A percentile compares a stretch with the other conserved stretches of the same genome.
Evolutionary conservation across 35 echinoderm and acorn worm genomes (phyloP).

Genomic region (Amphiura filiformis): DNA sequence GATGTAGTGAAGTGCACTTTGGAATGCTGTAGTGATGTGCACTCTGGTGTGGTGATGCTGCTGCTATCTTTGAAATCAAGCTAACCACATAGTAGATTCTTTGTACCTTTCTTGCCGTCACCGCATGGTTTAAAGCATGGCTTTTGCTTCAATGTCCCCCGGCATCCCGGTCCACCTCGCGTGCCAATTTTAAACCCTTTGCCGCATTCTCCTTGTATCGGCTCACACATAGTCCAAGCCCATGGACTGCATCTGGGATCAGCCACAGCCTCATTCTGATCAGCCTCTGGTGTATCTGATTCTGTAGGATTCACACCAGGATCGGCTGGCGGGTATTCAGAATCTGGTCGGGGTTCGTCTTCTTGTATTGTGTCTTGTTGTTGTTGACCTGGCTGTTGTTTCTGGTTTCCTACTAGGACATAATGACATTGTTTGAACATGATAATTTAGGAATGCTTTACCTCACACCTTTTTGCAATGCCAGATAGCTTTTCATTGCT

Average conservation of each 20-base stretch:
- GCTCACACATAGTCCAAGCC: not conserved
- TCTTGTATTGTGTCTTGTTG: not conserved
- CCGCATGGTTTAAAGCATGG: not conserved
- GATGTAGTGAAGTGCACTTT: not conserved
- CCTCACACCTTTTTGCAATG: no score
- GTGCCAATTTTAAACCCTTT: slow-evolving; percentile 2
- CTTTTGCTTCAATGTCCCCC: not conserved
- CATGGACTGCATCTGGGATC: not conserved
- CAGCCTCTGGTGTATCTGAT: not conserved
- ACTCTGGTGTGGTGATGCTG: not conserved
- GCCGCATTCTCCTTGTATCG: not conserved
- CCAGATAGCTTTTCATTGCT: no score
- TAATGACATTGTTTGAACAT: not conserved
- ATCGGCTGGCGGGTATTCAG: not conserved
- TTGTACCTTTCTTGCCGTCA: not conserved
- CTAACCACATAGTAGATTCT: not conserved
- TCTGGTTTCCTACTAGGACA: not conserved
- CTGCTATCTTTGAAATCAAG: not conserved
- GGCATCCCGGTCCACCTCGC: not conserved
- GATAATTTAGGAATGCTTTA: no score
- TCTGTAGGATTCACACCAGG: not conserved
- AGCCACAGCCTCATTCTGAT: not conserved
- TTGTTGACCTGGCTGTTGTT: not conserved
- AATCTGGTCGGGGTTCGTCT: not conserved
- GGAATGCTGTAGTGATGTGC: not conserved